Conservation (phyloP, 2,113 vertebrate species). For the Cavia porcellus region DNA sequence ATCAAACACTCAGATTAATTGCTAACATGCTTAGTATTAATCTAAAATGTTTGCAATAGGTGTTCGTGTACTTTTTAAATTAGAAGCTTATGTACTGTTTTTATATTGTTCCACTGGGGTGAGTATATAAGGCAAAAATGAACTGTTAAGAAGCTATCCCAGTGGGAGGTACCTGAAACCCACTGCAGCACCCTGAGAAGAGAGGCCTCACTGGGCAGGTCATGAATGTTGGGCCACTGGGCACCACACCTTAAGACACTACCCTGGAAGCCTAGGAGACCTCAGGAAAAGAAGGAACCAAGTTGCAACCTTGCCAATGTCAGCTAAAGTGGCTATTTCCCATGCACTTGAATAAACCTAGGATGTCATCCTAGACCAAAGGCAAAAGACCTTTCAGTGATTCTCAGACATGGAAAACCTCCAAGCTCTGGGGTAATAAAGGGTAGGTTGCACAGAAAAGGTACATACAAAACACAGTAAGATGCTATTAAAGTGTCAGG, state of each 20-base stretch:
- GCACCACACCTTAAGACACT: background rate
- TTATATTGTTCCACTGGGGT: background rate
- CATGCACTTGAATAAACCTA: background rate
- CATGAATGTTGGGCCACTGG: background rate
- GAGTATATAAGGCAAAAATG: background rate
- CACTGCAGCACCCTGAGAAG: background rate
- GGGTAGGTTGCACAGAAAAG: background rate
- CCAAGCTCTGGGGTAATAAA: background rate
- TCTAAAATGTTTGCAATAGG: background rate
- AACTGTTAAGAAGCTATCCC: background rate
- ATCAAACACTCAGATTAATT: background rate
- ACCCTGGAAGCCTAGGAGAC: background rate
- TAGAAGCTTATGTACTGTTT: background rate
- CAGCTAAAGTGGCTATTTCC: background rate
- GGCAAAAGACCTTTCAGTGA: background rate
- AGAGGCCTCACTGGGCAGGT: background rate
- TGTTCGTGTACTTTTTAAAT: background rate
- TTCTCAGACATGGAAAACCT: background rate
- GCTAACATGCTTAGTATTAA: background rate
- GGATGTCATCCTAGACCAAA: background rate
- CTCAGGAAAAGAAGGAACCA: background rate
- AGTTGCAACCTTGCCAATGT: background rate
- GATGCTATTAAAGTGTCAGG: background rate
- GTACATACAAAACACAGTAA: background rate
- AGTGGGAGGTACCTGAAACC: background rate